A percentile compares a stretch with the other conserved stretches of the same genome.
Conservation (phyloP, 2,888 invertebrate genomes). For the Tetrapedia diversipes region DNA sequence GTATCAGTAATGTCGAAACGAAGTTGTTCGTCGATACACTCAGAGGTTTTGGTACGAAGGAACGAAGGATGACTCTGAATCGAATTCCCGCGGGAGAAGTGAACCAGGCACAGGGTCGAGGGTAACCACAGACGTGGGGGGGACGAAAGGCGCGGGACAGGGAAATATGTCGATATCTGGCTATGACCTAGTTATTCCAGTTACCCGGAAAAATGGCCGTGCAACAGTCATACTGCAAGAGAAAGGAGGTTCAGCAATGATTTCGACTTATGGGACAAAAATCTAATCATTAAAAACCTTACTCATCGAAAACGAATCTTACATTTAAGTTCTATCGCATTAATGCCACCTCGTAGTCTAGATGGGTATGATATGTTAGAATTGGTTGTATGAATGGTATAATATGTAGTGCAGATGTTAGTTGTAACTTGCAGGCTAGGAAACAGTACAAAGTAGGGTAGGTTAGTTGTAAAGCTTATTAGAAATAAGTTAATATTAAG, state of each 20-base stretch:
- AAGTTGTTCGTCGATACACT: not conserved
- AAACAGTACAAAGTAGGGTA: too few species aligned
- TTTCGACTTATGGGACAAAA: not conserved
- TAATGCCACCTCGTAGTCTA: too few species aligned
- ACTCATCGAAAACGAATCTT: not conserved
- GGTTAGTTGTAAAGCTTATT: too few species aligned
- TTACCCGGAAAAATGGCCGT: conserved; percentile 73
- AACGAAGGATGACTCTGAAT: conserved; percentile 25
- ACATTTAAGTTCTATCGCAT: too few species aligned
- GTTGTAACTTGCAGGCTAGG: too few species aligned
- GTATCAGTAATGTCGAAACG: not conserved
- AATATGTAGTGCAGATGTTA: too few species aligned
- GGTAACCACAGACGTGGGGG: conserved; percentile 50
- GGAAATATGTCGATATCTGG: conserved; percentile 74
- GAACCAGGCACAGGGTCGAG: conserved; percentile 47
- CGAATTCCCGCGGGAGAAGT: conserved; percentile 24
- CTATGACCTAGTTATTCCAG: conserved; percentile 74
- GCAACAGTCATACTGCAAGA: conserved; percentile 30
- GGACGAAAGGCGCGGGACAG: conserved; percentile 47
- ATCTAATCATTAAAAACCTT: not conserved
- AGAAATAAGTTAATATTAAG: too few species aligned
- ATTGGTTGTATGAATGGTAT: too few species aligned
- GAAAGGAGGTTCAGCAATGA: not conserved
- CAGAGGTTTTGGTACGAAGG: conserved; percentile 3
- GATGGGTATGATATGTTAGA: too few species aligned